phyloP scores from a whole-genome alignment of 2,797 vertebrate genomes.

The Meriones psammophilus region DNA sequence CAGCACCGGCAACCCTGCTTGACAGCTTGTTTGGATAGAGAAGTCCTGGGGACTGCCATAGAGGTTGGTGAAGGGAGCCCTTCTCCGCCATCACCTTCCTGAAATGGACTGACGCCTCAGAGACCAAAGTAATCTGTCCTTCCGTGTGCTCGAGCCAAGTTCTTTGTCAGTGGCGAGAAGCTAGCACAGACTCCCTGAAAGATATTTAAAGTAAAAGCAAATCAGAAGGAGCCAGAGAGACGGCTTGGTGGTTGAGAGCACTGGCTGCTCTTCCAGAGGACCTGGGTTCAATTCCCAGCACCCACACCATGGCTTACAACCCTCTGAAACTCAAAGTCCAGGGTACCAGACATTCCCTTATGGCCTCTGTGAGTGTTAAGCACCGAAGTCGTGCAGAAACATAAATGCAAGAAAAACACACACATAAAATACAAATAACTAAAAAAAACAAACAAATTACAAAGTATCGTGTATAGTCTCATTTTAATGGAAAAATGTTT shows the following conservation, averaged over 20 bases:
- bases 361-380: too few relatives aligned
- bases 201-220: not conserved
- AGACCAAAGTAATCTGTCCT: not conserved
- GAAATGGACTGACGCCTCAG: not conserved
- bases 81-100: not conserved
- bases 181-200: not conserved
- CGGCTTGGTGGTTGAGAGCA: not conserved
- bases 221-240: not conserved
- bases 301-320: not conserved
- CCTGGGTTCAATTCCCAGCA: not conserved
- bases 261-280: not conserved
- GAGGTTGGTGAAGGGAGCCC: not conserved
- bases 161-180: not conserved
- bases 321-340: not conserved
- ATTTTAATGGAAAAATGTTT: not conserved
- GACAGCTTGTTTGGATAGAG: not conserved
- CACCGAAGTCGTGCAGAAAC: not conserved
- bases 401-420: not conserved
- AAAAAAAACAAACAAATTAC: too few relatives aligned
- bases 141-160: rapidly evolving
- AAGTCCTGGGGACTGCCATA: not conserved
- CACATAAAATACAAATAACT: not conserved
- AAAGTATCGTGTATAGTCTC: not conserved
- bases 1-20: not conserved
- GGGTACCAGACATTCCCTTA: not conserved